phyloP scores from a whole-genome alignment of 2,888 invertebrate species.

The Branchinecta sandiegonensis region DNA sequence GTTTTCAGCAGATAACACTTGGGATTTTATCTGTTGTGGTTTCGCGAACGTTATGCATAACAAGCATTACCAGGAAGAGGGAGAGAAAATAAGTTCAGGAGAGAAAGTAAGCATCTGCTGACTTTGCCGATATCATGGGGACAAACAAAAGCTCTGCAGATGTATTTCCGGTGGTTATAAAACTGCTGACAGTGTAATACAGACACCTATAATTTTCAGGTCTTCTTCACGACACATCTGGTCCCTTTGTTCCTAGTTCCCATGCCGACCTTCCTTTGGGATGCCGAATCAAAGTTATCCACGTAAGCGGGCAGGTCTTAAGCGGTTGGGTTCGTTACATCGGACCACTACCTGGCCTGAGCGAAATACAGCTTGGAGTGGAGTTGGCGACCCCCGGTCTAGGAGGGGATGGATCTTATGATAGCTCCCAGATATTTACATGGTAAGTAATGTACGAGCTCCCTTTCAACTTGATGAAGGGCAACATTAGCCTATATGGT shows the following conservation, averaged over 20 bases:
- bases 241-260: conserved; percentile 20
- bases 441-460: conserved; percentile 13
- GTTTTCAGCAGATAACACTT: no score
- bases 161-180: no score
- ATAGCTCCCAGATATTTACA: conserved; percentile 21
- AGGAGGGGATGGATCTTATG: conserved; percentile 22
- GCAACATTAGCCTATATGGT: no score
- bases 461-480: no score
- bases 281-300: conserved; percentile 21
- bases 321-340: conserved; percentile 21
- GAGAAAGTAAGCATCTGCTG: no score
- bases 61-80: no score
- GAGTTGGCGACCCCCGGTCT: conserved; percentile 19
- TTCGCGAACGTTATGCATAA: no score
- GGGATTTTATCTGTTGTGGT: no score
- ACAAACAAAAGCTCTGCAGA: no score
- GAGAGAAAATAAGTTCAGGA: no score
- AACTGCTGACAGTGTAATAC: no score
- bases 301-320: conserved; percentile 20
- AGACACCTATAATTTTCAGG: background rate
- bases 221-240: background rate
- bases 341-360: conserved; percentile 21
- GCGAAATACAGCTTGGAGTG: conserved; percentile 19
- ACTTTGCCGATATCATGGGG: no score
- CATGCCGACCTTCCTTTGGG: conserved; percentile 19